phyloP scores from a whole-genome alignment of 1,140 invertebrate species.

The Zaprionus camerounensis region DNA sequence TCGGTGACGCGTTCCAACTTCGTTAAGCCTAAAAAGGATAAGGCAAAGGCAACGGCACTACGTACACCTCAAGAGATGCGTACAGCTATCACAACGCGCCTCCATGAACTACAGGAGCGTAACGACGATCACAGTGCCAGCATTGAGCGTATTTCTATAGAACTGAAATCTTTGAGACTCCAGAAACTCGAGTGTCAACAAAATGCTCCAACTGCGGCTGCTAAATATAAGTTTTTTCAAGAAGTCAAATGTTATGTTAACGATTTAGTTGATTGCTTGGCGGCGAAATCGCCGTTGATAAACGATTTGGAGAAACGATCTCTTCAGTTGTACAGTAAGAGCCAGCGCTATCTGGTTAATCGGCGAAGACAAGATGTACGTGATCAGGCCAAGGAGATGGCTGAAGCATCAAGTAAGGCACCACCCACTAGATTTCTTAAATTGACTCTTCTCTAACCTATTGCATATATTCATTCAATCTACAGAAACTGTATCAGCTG shows the following conservation, averaged over 20 bases:
- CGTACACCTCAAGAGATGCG: constrained; percentile 87
- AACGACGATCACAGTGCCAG: constrained; percentile 86
- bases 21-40: constrained; percentile 70
- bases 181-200: constrained; percentile 87
- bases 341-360: constrained; percentile 90
- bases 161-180: constrained; percentile 87
- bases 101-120: constrained; percentile 70
- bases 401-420: constrained; percentile 86
- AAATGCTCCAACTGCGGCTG: constrained; percentile 88
- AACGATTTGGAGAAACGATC: constrained; percentile 91
- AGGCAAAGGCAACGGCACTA: constrained; percentile 83
- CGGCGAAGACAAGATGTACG: constrained; percentile 94
- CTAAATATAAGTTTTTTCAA: constrained; percentile 96
- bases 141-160: constrained; percentile 85
- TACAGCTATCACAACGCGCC: constrained; percentile 70
- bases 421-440: not conserved
- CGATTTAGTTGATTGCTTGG: constrained; percentile 98
- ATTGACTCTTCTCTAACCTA: not conserved
- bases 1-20: constrained; percentile 51
- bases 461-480: not conserved
- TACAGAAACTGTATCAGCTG: constrained; percentile 65
- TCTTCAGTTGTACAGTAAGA: constrained; percentile 89
- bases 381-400: constrained; percentile 96
- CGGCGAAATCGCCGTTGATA: constrained; percentile 93
- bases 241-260: constrained; percentile 97